These are phyloP conservation scores for Mythimna ferrago DNA, from an alignment of 2,888 invertebrate genomes.

Conservation along the genomic window DNA sequence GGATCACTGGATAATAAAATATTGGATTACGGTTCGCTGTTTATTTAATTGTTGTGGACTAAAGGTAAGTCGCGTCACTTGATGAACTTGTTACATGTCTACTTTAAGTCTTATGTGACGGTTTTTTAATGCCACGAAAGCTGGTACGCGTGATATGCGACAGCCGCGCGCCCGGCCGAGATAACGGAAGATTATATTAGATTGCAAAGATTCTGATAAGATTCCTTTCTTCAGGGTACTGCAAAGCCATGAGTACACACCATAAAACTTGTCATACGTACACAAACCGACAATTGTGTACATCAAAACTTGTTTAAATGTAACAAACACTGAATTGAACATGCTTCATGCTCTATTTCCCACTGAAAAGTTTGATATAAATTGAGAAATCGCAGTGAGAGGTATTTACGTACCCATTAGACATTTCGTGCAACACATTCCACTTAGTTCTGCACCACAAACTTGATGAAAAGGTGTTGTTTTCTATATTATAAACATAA, in stretches of 20 bases:
- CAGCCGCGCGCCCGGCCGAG: conserved; percentile 73
- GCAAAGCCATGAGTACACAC: conserved; percentile 55
- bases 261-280: conserved; percentile 39
- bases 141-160: conserved; percentile 76
- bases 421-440: conserved; percentile 60
- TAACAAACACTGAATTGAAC: conserved; percentile 59
- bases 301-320: conserved; percentile 47
- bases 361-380: conserved; percentile 75
- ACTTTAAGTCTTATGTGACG: conserved; percentile 49
- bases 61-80: conserved; percentile 80
- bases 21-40: conserved; percentile 89
- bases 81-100: conserved; percentile 38
- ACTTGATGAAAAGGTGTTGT: conserved; percentile 29
- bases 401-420: conserved; percentile 71
- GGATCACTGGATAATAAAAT: conserved; percentile 87
- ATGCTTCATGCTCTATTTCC: conserved; percentile 81
- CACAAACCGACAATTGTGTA: conserved; percentile 16
- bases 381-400: conserved; percentile 78
- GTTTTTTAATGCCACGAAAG: conserved; percentile 82
- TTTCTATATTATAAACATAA: conserved; percentile 20
- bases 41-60: conserved; percentile 81
- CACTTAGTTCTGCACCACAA: conserved; percentile 59
- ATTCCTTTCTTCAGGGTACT: conserved; percentile 69
- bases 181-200: conserved; percentile 87
- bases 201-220: conserved; percentile 88